Conservation (phyloP, 2,797 vertebrate species). For the Anabas testudineus region DNA sequence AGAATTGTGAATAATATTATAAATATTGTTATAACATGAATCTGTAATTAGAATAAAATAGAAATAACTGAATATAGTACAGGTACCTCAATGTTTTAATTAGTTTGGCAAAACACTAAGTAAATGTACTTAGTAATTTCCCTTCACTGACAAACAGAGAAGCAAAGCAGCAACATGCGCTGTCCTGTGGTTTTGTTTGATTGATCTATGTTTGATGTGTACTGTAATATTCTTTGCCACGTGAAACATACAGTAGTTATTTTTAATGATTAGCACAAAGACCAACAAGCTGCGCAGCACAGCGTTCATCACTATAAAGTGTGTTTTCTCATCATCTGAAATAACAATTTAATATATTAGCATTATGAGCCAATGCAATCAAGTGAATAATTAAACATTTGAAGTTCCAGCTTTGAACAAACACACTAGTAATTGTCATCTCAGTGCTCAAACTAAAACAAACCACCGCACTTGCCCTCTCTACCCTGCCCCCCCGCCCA, state of each 20-base stretch:
- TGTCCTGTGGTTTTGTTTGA: neutral
- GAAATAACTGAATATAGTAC: neutral
- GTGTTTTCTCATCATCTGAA: conserved; percentile 29
- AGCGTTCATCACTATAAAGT: neutral
- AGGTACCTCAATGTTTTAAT: neutral
- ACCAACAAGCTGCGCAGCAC: conserved; percentile 4
- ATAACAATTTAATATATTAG: conserved; percentile 11
- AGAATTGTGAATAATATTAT: neutral
- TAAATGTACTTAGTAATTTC: neutral
- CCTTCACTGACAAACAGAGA: neutral
- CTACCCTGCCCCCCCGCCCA: neutral
- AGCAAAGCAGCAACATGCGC: neutral
- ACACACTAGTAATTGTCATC: conserved; percentile 8
- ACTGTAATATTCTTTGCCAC: neutral
- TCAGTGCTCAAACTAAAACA: conserved; percentile 51
- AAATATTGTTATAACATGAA: neutral
- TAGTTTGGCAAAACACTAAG: neutral
- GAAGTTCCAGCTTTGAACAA: conserved; percentile 17
- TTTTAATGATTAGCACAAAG: conserved; percentile 4
- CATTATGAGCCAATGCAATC: conserved; percentile 15
- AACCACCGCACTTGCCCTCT: conserved; percentile 23
- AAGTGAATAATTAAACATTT: conserved; percentile 30
- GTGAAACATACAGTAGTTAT: neutral
- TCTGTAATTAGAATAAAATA: neutral
- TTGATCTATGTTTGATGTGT: neutral